phyloP scores from a whole-genome alignment of 2,113 vertebrate genomes.

The Microtus montanus region DNA sequence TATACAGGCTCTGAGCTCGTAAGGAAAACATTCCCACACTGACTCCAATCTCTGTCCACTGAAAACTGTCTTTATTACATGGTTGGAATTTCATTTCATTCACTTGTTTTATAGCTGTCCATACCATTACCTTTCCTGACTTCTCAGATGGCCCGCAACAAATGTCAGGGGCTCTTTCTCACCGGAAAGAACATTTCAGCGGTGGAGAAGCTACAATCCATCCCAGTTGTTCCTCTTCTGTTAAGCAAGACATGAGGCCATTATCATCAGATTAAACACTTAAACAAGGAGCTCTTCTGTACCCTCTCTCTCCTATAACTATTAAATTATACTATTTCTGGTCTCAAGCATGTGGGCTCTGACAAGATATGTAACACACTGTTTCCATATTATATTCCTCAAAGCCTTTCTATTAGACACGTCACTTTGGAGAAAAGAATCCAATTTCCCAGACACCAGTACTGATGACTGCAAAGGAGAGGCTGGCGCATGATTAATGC shows the following conservation, averaged over 20 bases:
- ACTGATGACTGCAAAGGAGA: not conserved
- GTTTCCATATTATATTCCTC: not conserved
- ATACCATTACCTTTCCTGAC: not conserved
- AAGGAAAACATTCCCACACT: not conserved
- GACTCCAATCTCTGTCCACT: not conserved
- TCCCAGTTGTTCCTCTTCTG: not conserved
- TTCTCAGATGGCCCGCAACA: not conserved
- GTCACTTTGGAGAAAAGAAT: not conserved
- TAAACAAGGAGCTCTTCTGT: not conserved
- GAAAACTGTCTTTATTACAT: not conserved
- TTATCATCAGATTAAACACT: not conserved
- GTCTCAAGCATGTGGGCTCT: not conserved
- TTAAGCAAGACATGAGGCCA: not conserved
- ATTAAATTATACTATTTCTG: not conserved
- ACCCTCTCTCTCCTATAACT: not conserved
- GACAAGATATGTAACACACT: not conserved
- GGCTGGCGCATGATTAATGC: not conserved
- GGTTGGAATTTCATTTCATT: not conserved
- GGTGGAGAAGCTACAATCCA: not conserved
- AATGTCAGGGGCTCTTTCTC: not conserved
- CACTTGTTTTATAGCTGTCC: not conserved
- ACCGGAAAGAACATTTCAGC: not conserved
- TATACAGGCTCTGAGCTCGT: not conserved
- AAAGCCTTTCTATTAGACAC: not conserved
- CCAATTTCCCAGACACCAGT: not conserved